phyloP scores from a whole-genome alignment of 2,113 vertebrate genomes.

The Alouatta palliata region DNA sequence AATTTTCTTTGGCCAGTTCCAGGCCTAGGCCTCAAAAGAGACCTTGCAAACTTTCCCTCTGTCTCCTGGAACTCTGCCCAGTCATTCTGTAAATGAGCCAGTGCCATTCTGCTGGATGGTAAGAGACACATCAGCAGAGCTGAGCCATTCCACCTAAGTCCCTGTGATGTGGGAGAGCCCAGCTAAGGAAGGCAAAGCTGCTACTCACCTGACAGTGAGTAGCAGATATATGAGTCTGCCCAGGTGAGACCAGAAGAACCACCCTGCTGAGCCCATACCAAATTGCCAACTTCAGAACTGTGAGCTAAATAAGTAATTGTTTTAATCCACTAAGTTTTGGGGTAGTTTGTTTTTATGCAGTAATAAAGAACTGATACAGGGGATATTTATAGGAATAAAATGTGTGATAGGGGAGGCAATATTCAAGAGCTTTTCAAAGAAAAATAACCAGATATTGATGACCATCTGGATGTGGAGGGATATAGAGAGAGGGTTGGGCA shows the following conservation, averaged over 20 bases:
- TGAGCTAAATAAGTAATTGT: background rate
- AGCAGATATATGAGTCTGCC: background rate
- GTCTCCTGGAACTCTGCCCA: background rate
- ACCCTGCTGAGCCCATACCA: background rate
- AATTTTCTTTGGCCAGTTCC: background rate
- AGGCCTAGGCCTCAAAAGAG: background rate
- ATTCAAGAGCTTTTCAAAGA: background rate
- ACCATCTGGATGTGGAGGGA: background rate
- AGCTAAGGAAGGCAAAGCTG: background rate
- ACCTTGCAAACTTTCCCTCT: background rate
- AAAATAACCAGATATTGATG: background rate
- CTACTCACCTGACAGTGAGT: background rate
- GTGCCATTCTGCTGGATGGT: background rate
- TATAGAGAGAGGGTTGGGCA: background rate
- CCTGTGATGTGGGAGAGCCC: no score
- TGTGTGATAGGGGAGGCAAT: background rate
- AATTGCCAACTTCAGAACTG: background rate
- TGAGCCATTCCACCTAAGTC: background rate
- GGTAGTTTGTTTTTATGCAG: background rate
- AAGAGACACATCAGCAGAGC: background rate
- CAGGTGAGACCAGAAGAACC: background rate
- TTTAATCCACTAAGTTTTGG: background rate
- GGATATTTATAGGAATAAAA: background rate
- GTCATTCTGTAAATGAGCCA: background rate
- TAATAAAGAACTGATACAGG: background rate